A percentile compares a stretch with the other conserved stretches of the same genome.
These are phyloP conservation scores for Aphaenogaster floridana DNA, from an alignment of 1,140 invertebrate genomes.

Conservation along the genomic window DNA sequence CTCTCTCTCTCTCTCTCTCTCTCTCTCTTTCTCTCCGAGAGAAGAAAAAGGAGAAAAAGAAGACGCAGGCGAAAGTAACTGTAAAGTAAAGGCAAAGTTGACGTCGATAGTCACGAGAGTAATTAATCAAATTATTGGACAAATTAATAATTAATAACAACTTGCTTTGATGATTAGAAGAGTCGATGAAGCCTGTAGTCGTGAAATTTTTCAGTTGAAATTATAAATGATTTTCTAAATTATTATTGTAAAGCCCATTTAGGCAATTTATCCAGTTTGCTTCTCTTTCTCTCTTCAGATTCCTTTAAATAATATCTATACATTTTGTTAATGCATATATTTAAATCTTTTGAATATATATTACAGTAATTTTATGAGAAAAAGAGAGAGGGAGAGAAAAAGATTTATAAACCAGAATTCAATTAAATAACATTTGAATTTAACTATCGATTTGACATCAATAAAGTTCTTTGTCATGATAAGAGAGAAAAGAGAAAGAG, in stretches of 20 bases:
- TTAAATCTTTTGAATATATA: not conserved
- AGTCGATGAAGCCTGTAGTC: not conserved
- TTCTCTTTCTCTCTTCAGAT: not conserved
- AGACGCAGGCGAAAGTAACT: not conserved
- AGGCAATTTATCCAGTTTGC: not conserved
- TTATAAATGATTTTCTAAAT: not conserved
- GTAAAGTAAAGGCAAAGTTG: not conserved
- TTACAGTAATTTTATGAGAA: not conserved
- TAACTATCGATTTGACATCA: slow-evolving; percentile 4
- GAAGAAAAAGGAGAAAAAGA: not conserved
- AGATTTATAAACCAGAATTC: slow-evolving; percentile 16
- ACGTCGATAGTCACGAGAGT: not conserved
- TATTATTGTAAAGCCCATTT: not conserved
- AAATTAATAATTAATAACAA: not conserved
- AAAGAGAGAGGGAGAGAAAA: not conserved
- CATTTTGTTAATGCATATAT: not conserved
- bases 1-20: not conserved
- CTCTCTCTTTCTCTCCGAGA: not conserved
- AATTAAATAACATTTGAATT: not conserved
- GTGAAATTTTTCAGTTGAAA: not conserved
- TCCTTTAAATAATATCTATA: not conserved
- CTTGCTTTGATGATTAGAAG: not conserved
- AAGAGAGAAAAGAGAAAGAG: not conserved
- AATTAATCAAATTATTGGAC: not conserved
- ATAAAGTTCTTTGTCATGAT: not conserved